Evolutionary conservation across 1,140 invertebrate genomes (phyloP).

Genomic region (Parasteatoda tepidariorum): DNA sequence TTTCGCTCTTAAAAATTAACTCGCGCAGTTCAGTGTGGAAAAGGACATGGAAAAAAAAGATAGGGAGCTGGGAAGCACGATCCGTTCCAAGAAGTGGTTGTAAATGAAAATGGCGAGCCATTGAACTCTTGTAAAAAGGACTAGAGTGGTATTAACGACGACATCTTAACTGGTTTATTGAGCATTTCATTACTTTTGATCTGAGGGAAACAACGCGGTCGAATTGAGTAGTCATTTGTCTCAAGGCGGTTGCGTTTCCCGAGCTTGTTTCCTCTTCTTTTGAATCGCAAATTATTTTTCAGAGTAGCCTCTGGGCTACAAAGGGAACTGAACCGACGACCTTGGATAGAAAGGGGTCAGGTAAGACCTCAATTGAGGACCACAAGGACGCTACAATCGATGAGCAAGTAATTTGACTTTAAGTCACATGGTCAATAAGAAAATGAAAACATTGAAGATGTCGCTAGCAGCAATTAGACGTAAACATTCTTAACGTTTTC

Average conservation of each 20-base stretch:
- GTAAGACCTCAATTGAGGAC: background rate
- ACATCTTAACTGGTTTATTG: conserved; percentile 60
- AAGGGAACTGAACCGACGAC: conserved; percentile 58
- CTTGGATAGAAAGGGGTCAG: conserved; percentile 54
- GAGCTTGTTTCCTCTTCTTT: conserved; percentile 55
- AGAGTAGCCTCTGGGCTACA: conserved; percentile 26
- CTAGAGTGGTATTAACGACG: conserved; percentile 53
- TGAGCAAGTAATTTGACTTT: no score
- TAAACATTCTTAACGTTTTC: no score
- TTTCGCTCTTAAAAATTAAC: conserved; percentile 59
- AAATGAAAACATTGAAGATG: no score
- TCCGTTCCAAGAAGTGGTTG: conserved; percentile 53
- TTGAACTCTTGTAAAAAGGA: conserved; percentile 52
- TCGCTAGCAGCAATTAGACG: no score
- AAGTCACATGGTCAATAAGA: no score
- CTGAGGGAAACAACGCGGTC: conserved; percentile 59
- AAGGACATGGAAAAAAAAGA: conserved; percentile 43
- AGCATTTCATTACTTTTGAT: conserved; percentile 59
- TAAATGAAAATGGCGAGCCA: conserved; percentile 59
- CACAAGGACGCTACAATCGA: background rate
- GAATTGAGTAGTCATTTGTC: conserved; percentile 55
- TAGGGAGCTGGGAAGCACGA: conserved; percentile 47
- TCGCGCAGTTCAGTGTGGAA: conserved; percentile 30
- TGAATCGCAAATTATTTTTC: conserved; percentile 57
- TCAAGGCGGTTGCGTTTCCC: conserved; percentile 39